A percentile compares a stretch with the other conserved stretches of the same genome.
Conservation (phyloP, 2,113 vertebrate species). For the Ceyx margarethae region DNA sequence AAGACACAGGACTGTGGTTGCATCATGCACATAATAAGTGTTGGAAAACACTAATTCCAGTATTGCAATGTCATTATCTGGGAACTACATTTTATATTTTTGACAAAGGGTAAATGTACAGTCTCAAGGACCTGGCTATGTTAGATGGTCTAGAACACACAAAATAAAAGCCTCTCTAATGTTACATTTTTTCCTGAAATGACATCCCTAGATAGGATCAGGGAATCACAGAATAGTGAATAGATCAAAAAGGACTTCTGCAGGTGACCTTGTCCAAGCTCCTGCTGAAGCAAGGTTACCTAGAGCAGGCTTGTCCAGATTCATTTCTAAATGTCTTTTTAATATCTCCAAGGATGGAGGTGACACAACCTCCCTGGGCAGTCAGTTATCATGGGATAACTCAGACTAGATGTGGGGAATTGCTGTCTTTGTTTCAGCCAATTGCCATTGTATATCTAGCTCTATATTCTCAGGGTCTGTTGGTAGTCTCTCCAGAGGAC, state of each 20-base stretch:
- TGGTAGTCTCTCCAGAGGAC: not conserved
- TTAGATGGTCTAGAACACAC: not conserved
- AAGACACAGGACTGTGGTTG: not conserved
- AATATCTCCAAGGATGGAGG: not conserved
- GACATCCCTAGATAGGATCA: not conserved
- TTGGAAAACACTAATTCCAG: not conserved
- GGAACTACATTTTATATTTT: not conserved
- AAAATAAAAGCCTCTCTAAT: not conserved
- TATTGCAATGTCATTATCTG: not conserved
- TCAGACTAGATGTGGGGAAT: rapidly evolving
- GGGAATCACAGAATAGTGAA: not conserved
- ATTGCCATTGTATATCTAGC: not conserved
- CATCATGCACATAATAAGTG: not conserved
- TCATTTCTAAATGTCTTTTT: not conserved
- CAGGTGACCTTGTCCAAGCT: not conserved
- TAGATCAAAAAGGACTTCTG: not conserved
- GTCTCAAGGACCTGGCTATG: not conserved
- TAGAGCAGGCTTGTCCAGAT: not conserved
- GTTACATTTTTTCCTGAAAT: not conserved
- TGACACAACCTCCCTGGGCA: not conserved
- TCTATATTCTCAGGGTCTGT: not conserved
- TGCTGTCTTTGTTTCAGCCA: not conserved
- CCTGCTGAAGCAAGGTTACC: not conserved
- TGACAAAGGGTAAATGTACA: not conserved
- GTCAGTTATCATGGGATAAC: not conserved